These are phyloP conservation scores for Cephus runcator DNA, from an alignment of 2,888 invertebrate genomes.

Conservation along the genomic window DNA sequence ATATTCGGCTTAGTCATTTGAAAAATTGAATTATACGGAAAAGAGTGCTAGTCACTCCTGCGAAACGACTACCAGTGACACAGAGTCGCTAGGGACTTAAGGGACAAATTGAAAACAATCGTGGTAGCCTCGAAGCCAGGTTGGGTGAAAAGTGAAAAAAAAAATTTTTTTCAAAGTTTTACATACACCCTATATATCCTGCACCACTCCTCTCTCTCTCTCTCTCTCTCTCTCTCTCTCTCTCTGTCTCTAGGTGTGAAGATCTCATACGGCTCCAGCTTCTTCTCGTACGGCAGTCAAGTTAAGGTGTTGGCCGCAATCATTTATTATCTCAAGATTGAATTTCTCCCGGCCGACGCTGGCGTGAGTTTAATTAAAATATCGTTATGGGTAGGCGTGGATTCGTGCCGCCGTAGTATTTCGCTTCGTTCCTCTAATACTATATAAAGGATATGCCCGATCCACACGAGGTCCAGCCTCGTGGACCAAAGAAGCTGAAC, in stretches of 20 bases:
- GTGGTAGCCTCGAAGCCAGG: too few relatives aligned
- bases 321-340: conserved; percentile 66
- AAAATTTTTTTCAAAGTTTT: too few relatives aligned
- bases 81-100: too few relatives aligned
- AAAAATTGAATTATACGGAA: conserved; percentile 37
- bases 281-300: conserved; percentile 47
- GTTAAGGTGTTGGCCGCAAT: conserved; percentile 62
- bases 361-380: conserved; percentile 65
- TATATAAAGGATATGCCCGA: too few relatives aligned
- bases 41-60: conserved; percentile 4
- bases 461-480: background rate
- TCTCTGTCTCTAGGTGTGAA: background rate
- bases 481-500: background rate
- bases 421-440: conserved; percentile 16
- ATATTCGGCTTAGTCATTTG: conserved; percentile 29
- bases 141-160: too few relatives aligned
- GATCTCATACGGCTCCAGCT: too few relatives aligned
- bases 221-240: too few relatives aligned
- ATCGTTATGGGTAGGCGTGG: conserved; percentile 66
- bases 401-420: conserved; percentile 52
- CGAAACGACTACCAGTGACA: background rate
- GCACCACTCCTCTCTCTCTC: too few relatives aligned
- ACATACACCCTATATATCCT: too few relatives aligned
- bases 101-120: too few relatives aligned
- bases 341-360: conserved; percentile 59